Base-by-base conservation (phyloP, 2,888 invertebrate species). In the Plebejus anna region DNA sequence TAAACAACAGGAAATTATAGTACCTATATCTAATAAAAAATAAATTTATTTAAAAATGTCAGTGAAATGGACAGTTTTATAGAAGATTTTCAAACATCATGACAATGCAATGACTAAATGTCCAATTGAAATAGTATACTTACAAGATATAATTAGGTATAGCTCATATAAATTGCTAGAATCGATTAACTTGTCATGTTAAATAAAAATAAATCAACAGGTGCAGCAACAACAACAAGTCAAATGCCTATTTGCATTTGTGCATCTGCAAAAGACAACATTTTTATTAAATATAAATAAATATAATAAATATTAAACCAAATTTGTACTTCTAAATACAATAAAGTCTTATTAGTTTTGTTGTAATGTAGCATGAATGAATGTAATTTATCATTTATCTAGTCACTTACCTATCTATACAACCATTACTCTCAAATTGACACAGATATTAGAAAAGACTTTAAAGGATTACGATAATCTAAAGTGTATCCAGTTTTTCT, bases 341-440 rank as follows among this genome's bases (percentile, higher is more conserved):
- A 42, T 2, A 42, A 42, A 9, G 9, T 42, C 9, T 42, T 42
- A 9, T 9, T 9, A 2, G 9, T 11, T 36, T 66, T 66, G 47
- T 47, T 47, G 47, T 9, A 47, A 47, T 47, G 11, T 66, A 36
- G 32, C 61, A 66, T 22, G 22, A 22, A 32, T 66, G 5, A 36
- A 66, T 28, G 6, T 32, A 51, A 36, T 55, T 73, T 7, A 28
- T 47, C 16, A 51, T 32, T 51, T 55, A 73, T 55, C 32, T 36
- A 66, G 22, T 73, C 28, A 51, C 73, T 32, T 73, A 51, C 73
- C 16, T 73, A 73, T 51, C 51, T 32, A 73, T 51, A 73, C 73
- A 73, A 73, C 73, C 73, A 51, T 47, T 47, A 51, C 73, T 73
- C 7, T 73, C 32, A 73, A 73, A 71, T 75, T 66, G 75, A 66